Percentiles rank a stretch among this genome's conserved stretches.
Conservation (phyloP, 2,888 invertebrate genomes). For the Eupithecia insigniata region DNA sequence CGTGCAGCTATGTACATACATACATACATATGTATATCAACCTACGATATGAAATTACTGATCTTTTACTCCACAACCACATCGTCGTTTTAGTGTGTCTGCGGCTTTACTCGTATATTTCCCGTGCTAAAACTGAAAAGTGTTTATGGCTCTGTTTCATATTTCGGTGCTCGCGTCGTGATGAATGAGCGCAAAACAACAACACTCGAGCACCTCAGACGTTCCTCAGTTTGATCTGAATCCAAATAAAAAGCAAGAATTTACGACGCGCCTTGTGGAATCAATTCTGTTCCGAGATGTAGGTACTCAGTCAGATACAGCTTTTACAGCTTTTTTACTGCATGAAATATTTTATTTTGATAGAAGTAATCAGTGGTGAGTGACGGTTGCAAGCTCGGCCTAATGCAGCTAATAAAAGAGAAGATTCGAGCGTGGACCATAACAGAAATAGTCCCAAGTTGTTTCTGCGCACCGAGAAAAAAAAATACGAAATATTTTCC, state of each 20-base stretch:
- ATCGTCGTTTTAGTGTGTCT: background rate
- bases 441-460: background rate
- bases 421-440: background rate
- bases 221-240: conserved; percentile 40
- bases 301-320: conserved; percentile 7
- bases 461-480: background rate
- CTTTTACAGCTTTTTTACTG: conserved; percentile 31
- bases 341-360: conserved; percentile 33
- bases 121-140: conserved; percentile 13
- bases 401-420: background rate
- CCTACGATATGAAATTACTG: background rate
- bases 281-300: conserved; percentile 30
- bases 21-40: too few species aligned
- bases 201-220: conserved; percentile 32
- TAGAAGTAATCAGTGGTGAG: conserved; percentile 27
- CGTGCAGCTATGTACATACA: too few species aligned
- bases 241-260: conserved; percentile 41
- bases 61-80: background rate
- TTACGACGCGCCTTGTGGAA: conserved; percentile 39
- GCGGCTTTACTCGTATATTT: conserved; percentile 5
- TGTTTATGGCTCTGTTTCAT: conserved; percentile 16
- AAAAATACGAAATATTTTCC: too few species aligned
- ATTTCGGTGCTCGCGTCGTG: conserved; percentile 23
- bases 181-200: conserved; percentile 40
- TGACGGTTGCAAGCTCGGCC: background rate